Evolutionary conservation across 2,888 invertebrate genomes (phyloP).

Genomic region (Apamea anceps): DNA sequence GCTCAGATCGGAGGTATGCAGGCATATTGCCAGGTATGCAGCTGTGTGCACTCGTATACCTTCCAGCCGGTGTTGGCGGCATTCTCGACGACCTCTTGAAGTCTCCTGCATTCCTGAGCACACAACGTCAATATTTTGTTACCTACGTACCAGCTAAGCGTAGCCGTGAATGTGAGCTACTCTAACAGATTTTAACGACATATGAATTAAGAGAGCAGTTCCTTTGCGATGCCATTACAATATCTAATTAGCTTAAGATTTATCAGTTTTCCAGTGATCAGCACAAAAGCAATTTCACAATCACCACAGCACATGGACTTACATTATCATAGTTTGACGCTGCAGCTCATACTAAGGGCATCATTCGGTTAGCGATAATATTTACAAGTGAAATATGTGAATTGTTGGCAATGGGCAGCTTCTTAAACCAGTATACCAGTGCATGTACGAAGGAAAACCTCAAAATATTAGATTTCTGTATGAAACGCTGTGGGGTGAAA

Average conservation of each 20-base stretch:
- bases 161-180: neutral
- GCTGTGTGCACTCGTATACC: constrained; percentile 35
- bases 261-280: no score
- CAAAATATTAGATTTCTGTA: neutral
- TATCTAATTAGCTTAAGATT: neutral
- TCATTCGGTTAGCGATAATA: neutral
- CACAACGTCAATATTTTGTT: constrained; percentile 49
- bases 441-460: neutral
- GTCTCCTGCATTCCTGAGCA: constrained; percentile 50
- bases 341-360: neutral
- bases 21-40: constrained; percentile 63
- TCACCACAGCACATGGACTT: neutral
- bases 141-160: constrained; percentile 15
- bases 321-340: neutral
- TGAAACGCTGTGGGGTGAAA: neutral
- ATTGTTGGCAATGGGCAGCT: neutral
- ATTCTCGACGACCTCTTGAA: constrained; percentile 63
- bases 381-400: neutral
- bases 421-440: neutral
- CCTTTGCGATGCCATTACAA: neutral
- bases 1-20: constrained; percentile 51
- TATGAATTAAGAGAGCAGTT: neutral
- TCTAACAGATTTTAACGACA: neutral
- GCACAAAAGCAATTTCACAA: neutral
- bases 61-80: constrained; percentile 27